A percentile compares a stretch with the other conserved stretches of the same genome.
These are phyloP conservation scores for Ibycter americanus DNA, from an alignment of 2,797 vertebrate species.

Conservation along the genomic window DNA sequence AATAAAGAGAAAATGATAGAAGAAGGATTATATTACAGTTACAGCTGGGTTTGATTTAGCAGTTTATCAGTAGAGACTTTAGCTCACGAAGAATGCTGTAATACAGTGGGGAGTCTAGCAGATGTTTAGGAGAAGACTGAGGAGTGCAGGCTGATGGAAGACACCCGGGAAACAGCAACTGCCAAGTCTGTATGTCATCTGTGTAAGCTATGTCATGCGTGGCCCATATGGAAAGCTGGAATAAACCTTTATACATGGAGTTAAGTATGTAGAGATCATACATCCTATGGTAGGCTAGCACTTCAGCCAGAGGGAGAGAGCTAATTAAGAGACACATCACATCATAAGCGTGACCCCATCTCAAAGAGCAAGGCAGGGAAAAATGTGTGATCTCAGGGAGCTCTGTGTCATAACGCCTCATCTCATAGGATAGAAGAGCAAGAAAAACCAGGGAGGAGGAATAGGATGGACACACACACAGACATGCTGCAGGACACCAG, in stretches of 20 bases:
- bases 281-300: rapidly evolving
- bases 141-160: background rate
- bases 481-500: background rate
- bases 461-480: background rate
- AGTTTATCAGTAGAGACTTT: background rate
- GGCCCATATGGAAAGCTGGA: rapidly evolving
- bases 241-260: rapidly evolving
- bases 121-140: background rate
- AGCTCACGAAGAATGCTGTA: rapidly evolving
- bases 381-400: background rate
- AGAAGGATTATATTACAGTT: background rate
- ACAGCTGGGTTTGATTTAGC: background rate
- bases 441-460: background rate
- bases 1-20: rapidly evolving
- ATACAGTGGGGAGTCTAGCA: background rate
- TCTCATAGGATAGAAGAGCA: background rate
- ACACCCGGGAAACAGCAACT: rapidly evolving
- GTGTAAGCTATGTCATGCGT: rapidly evolving
- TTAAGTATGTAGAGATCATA: no score
- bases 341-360: background rate
- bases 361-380: background rate
- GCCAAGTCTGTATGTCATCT: background rate
- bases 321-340: background rate
- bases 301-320: no score
- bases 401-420: no score